These are phyloP conservation scores for Meloidogyne floridensis DNA, from an alignment of 1,140 invertebrate genomes.

Conservation along the genomic window DNA sequence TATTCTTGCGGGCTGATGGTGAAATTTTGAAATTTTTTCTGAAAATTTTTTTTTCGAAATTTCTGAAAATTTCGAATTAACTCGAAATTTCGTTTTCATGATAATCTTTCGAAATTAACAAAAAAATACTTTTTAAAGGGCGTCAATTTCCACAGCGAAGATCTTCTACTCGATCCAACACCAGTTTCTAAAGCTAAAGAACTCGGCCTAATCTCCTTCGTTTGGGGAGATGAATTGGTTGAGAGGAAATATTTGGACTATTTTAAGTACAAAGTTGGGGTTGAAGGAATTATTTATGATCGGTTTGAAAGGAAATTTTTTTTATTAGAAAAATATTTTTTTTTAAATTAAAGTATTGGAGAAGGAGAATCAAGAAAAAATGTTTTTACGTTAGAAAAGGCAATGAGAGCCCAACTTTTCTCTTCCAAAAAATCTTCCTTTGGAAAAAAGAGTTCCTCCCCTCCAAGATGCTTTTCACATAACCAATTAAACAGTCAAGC, in stretches of 20 bases:
- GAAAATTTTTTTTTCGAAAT: background rate
- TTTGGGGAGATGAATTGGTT: constrained; percentile 64
- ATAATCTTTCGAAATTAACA: no score
- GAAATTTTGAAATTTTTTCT: no score
- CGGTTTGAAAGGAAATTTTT: constrained; percentile 12
- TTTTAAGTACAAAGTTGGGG: constrained; percentile 60
- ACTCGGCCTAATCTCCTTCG: constrained; percentile 60
- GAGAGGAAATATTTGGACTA: constrained; percentile 60
- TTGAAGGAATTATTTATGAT: constrained; percentile 65
- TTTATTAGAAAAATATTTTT: constrained; percentile 4
- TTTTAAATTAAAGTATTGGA: constrained; percentile 40
- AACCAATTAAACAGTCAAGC: constrained; percentile 12
- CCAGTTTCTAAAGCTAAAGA: constrained; percentile 58
- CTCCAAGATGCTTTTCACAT: constrained; percentile 24
- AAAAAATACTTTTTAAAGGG: constrained; percentile 40
- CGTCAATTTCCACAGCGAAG: constrained; percentile 64
- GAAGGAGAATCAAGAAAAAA: constrained; percentile 47
- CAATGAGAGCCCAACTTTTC: constrained; percentile 43
- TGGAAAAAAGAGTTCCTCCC: constrained; percentile 9
- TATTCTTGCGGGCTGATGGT: constrained; percentile 52
- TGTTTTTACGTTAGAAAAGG: constrained; percentile 48
- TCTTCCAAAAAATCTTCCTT: constrained; percentile 13
- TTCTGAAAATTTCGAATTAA: background rate
- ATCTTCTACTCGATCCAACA: constrained; percentile 42
- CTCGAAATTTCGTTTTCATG: no score